phyloP scores from a whole-genome alignment of 2,888 invertebrate species.

The Metallyticus violacea region DNA sequence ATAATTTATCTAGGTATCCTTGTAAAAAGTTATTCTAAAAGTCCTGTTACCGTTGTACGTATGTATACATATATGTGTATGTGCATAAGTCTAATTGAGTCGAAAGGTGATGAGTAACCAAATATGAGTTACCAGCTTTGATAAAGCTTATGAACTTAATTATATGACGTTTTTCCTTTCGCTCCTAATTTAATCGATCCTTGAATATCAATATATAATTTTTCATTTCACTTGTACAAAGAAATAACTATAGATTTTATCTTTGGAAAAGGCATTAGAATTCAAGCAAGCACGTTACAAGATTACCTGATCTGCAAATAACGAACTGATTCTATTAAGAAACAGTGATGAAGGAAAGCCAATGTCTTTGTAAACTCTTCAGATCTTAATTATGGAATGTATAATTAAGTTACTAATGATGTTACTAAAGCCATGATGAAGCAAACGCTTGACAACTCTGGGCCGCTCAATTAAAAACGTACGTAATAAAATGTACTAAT shows the following conservation, averaged over 20 bases:
- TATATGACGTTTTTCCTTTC: no score
- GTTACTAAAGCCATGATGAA: background rate
- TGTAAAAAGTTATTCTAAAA: no score
- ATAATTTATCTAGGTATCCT: no score
- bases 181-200: no score
- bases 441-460: background rate
- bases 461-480: background rate
- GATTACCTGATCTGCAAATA: background rate
- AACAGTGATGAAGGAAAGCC: background rate
- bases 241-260: background rate
- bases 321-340: background rate
- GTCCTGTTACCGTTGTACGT: no score
- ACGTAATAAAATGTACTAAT: background rate
- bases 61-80: no score
- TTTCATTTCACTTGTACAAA: background rate
- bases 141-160: no score
- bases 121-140: no score
- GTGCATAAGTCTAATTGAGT: no score
- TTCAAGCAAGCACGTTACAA: background rate
- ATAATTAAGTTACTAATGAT: background rate
- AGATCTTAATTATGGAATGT: background rate
- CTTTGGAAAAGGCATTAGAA: background rate
- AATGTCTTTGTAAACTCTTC: background rate
- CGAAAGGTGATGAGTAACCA: no score
- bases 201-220: background rate